These are phyloP conservation scores for Papilio dardanus DNA, from an alignment of 1,140 invertebrate species.

Conservation along the genomic window DNA sequence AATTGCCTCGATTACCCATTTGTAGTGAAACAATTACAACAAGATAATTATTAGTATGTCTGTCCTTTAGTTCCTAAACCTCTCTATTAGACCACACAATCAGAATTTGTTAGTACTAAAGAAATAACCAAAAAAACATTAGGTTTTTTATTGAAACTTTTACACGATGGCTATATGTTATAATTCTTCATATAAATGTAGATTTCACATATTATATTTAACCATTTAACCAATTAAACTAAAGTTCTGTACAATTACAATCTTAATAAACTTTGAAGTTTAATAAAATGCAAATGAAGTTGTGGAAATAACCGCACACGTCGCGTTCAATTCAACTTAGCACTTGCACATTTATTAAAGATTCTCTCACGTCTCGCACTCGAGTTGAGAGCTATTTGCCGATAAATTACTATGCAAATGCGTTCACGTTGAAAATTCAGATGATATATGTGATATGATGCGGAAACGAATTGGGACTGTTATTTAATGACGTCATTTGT, in stretches of 20 bases:
- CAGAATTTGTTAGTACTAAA: too few relatives aligned
- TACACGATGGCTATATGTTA: too few relatives aligned
- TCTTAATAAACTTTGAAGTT: not conserved
- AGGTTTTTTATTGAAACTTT: too few relatives aligned
- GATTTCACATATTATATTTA: not conserved
- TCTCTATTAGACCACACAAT: too few relatives aligned
- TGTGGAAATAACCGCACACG: slow-evolving; percentile 22
- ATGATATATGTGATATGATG: slow-evolving; percentile 15
- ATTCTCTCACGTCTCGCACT: slow-evolving; percentile 20
- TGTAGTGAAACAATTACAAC: too few relatives aligned
- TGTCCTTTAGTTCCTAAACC: too few relatives aligned
- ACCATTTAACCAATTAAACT: not conserved
- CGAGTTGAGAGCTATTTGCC: slow-evolving; percentile 19
- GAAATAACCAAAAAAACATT: too few relatives aligned
- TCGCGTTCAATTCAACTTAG: slow-evolving; percentile 22
- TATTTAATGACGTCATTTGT: not conserved
- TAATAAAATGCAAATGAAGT: slow-evolving; percentile 21
- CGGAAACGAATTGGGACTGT: not conserved
- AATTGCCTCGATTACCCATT: too few relatives aligned
- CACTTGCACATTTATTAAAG: slow-evolving; percentile 23
- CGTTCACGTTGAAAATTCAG: slow-evolving; percentile 18
- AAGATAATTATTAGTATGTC: too few relatives aligned
- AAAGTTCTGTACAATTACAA: not conserved
- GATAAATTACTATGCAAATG: slow-evolving; percentile 22
- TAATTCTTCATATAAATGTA: too few relatives aligned